Conservation (phyloP, 92 coral and sea anemone genomes). For the Phenganax subtilis region DNA sequence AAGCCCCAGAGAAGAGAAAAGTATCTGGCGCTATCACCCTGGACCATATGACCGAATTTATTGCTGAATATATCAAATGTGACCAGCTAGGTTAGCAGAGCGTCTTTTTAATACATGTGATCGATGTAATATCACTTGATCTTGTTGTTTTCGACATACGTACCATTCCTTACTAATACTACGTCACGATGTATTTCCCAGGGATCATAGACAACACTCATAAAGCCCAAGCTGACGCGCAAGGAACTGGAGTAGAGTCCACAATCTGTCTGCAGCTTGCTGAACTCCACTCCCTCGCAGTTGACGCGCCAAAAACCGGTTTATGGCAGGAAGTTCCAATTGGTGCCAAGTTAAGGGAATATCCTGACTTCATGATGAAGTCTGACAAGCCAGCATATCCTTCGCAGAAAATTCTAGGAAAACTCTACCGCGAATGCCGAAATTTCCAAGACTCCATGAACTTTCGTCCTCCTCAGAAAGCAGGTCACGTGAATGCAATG, state of each 20-base stretch:
- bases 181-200: neutral
- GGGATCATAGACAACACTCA: constrained; percentile 87
- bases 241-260: constrained; percentile 66
- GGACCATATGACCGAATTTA: constrained; percentile 81
- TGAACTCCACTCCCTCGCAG: constrained; percentile 94
- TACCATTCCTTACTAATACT: neutral
- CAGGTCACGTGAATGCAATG: constrained; percentile 57
- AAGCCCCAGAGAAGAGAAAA: constrained; percentile 63
- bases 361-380: constrained; percentile 98
- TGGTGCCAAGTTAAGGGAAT: constrained; percentile 69
- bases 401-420: constrained; percentile 76
- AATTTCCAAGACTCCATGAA: constrained; percentile 73
- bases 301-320: constrained; percentile 94
- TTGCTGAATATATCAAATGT: constrained; percentile 74
- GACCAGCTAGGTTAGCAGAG: constrained; percentile 69
- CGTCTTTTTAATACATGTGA: neutral
- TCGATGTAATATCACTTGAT: neutral
- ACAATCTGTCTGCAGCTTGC: constrained; percentile 68
- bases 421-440: constrained; percentile 77
- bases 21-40: constrained; percentile 59
- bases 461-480: constrained; percentile 52
- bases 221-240: constrained; percentile 77
- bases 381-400: constrained; percentile 71
- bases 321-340: constrained; percentile 71
- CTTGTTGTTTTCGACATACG: neutral